These are phyloP conservation scores for Syrista parreyssii DNA, from an alignment of 2,888 invertebrate species.

Conservation along the genomic window DNA sequence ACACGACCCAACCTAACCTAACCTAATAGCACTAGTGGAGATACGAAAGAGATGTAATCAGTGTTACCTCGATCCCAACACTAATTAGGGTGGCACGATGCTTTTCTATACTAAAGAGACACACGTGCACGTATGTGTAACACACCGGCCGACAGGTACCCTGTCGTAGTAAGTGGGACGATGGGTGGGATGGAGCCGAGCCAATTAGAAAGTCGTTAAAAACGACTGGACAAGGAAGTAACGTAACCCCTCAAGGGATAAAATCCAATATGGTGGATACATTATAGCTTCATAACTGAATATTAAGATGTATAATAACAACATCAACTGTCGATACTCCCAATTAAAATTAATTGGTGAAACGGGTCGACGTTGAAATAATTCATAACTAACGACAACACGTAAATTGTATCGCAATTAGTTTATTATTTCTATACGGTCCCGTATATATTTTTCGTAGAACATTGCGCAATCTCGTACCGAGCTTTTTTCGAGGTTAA, in stretches of 20 bases:
- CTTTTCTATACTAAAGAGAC: background rate
- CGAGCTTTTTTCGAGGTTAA: background rate
- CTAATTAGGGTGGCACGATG: background rate
- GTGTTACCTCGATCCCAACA: background rate
- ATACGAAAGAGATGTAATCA: background rate
- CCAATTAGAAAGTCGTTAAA: background rate
- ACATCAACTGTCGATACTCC: background rate
- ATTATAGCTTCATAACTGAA: background rate
- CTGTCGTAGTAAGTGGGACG: background rate
- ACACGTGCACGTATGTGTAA: background rate
- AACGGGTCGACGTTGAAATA: background rate
- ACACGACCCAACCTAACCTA: background rate
- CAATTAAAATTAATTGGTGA: background rate
- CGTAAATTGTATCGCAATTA: background rate
- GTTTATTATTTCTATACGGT: background rate
- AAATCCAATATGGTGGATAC: background rate
- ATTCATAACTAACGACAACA: background rate
- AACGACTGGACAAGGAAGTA: background rate
- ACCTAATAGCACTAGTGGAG: background rate
- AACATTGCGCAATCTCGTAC: background rate
- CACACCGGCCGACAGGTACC: background rate
- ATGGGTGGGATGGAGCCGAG: background rate
- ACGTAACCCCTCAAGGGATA: background rate
- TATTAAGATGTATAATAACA: background rate
- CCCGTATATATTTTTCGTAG: background rate